Evolutionary conservation across 2,113 vertebrate species (phyloP).

Genomic region (Mugil cephalus): DNA sequence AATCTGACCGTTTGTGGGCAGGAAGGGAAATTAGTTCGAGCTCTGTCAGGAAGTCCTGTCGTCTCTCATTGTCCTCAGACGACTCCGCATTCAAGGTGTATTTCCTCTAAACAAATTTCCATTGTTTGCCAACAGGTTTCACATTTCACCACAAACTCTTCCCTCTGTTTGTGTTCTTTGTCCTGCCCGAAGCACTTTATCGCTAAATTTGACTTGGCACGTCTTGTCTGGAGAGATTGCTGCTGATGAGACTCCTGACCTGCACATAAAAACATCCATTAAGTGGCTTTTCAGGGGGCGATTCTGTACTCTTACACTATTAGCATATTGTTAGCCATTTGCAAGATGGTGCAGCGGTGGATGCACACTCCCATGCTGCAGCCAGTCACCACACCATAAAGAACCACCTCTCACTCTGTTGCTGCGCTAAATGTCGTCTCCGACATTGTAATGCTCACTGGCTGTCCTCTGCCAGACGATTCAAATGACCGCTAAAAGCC

Average conservation of each 20-base stretch:
- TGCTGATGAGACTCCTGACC: slow-evolving; percentile 64
- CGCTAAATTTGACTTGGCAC: slow-evolving; percentile 75
- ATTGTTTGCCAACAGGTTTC: slow-evolving; percentile 65
- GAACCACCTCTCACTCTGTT: slow-evolving; percentile 65
- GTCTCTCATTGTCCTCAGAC: slow-evolving; percentile 51
- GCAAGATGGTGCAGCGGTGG: slow-evolving; percentile 53
- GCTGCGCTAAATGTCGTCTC: slow-evolving; percentile 64
- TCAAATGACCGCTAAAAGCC: slow-evolving; percentile 78
- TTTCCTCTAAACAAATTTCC: slow-evolving; percentile 46
- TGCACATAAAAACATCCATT: slow-evolving; percentile 77
- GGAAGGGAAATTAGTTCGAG: slow-evolving; percentile 14
- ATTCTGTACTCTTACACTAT: slow-evolving; percentile 63
- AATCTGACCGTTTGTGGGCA: slow-evolving; percentile 9
- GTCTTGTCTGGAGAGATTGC: slow-evolving; percentile 69
- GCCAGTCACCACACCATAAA: slow-evolving; percentile 72
- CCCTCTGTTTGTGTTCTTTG: slow-evolving; percentile 49
- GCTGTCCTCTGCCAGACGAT: slow-evolving; percentile 64
- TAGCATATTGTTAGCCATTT: slow-evolving; percentile 77
- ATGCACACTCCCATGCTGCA: slow-evolving; percentile 4
- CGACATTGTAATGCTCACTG: slow-evolving; percentile 69
- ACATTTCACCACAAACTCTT: slow-evolving; percentile 67
- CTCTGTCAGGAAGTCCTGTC: slow-evolving; percentile 50
- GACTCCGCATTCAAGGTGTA: slow-evolving; percentile 65
- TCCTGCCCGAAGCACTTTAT: slow-evolving; percentile 69
- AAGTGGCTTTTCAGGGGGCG: slow-evolving; percentile 64